Evolutionary conservation across 2,888 invertebrate species (phyloP).

Genomic region (Conus canariensis): DNA sequence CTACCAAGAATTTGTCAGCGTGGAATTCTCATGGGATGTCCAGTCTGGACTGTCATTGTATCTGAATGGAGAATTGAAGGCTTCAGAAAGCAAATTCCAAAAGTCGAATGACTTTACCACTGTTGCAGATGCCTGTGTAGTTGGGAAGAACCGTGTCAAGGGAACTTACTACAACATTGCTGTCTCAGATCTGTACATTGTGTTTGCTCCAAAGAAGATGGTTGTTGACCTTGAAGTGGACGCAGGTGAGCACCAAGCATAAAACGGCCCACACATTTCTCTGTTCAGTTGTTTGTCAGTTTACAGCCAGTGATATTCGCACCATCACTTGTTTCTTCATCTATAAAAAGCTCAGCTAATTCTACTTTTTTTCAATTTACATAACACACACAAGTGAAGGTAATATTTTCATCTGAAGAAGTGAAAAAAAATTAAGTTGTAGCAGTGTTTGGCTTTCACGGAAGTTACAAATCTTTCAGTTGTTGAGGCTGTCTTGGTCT

Average conservation of each 20-base stretch:
- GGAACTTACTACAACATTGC: conserved; percentile 43
- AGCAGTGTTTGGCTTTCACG: too few relatives aligned
- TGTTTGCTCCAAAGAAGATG: conserved; percentile 50
- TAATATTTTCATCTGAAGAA: too few relatives aligned
- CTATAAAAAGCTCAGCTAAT: too few relatives aligned
- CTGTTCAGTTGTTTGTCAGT: not conserved
- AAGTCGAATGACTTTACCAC: conserved; percentile 16
- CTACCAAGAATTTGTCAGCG: conserved; percentile 46
- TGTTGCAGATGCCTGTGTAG: conserved; percentile 29
- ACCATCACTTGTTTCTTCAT: too few relatives aligned
- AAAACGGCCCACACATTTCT: not conserved
- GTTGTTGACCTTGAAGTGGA: conserved; percentile 43
- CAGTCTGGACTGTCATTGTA: conserved; percentile 51
- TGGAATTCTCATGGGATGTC: conserved; percentile 56
- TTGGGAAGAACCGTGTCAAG: conserved; percentile 36
- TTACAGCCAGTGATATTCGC: too few relatives aligned
- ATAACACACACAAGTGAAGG: too few relatives aligned
- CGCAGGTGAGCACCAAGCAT: conserved; percentile 47
- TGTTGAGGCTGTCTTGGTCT: too few relatives aligned
- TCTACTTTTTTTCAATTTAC: too few relatives aligned
- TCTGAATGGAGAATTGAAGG: conserved; percentile 44
- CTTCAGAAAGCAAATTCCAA: conserved; percentile 21
- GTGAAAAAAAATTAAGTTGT: too few relatives aligned
- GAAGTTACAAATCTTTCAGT: too few relatives aligned
- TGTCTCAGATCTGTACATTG: conserved; percentile 51